phyloP scores from a whole-genome alignment of 2,797 vertebrate genomes.

The Poecilia wingei region DNA sequence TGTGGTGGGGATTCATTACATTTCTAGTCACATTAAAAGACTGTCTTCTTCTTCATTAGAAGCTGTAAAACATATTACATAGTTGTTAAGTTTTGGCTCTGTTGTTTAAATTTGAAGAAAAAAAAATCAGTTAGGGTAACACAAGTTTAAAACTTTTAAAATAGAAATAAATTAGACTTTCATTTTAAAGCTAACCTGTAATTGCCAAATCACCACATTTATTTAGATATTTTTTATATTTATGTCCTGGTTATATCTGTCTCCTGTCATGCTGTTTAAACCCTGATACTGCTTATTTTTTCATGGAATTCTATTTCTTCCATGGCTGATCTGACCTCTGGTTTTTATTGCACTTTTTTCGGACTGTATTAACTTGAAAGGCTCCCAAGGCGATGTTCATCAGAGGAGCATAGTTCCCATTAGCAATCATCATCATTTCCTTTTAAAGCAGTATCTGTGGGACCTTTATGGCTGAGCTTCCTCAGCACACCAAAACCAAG shows the following conservation, averaged over 20 bases:
- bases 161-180: background rate
- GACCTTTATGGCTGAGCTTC: slow-evolving; percentile 62
- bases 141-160: background rate
- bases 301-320: slow-evolving; percentile 26
- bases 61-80: background rate
- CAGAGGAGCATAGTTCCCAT: slow-evolving; percentile 70
- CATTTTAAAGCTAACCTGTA: slow-evolving; percentile 7
- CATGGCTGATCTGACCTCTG: slow-evolving; percentile 46
- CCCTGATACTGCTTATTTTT: slow-evolving; percentile 24
- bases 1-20: slow-evolving; percentile 46
- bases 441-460: slow-evolving; percentile 58
- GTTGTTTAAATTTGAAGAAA: background rate
- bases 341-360: slow-evolving; percentile 62
- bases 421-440: slow-evolving; percentile 74
- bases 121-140: background rate
- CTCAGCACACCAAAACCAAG: slow-evolving; percentile 58
- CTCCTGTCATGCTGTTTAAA: slow-evolving; percentile 14
- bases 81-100: background rate
- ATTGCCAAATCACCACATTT: slow-evolving; percentile 16
- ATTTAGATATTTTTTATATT: slow-evolving; percentile 7
- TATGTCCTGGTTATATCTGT: slow-evolving; percentile 2
- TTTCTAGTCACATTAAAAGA: slow-evolving; percentile 42
- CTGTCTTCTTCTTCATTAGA: slow-evolving; percentile 36
- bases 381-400: slow-evolving; percentile 67
- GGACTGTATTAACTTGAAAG: slow-evolving; percentile 66